These are phyloP conservation scores for Hydrochoerus hydrochaeris DNA, from an alignment of 2,113 vertebrate species.

Conservation along the genomic window DNA sequence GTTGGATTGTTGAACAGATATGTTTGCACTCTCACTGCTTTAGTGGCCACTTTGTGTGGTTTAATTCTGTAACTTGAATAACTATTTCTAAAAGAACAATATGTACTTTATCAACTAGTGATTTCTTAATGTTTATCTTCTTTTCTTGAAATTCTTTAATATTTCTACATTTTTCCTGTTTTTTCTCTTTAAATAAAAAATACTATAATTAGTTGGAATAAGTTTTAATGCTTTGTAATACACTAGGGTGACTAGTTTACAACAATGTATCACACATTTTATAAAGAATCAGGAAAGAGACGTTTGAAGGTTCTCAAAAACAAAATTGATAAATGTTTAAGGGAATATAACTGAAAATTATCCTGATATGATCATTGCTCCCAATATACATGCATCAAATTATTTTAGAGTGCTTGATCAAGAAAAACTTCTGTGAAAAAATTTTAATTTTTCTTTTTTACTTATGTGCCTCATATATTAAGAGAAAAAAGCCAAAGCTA, in stretches of 20 bases:
- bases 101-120: too few species aligned
- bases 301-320: background rate
- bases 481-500: background rate
- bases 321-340: background rate
- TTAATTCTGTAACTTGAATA: too few species aligned
- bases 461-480: background rate
- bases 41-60: too few species aligned
- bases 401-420: background rate
- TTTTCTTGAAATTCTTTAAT: too few species aligned
- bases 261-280: background rate
- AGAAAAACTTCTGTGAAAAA: background rate
- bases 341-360: background rate
- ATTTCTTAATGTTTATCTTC: too few species aligned
- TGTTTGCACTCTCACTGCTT: too few species aligned
- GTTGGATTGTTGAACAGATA: too few species aligned
- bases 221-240: background rate
- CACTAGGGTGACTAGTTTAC: background rate
- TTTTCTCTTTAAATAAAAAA: too few species aligned
- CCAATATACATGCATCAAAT: background rate
- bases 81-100: too few species aligned
- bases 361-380: background rate
- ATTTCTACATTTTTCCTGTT: too few species aligned
- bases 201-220: background rate
- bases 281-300: background rate
- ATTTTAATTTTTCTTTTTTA: constrained; percentile 6